Conservation (phyloP, 2,797 vertebrate species). For the Pyrrhura leucotis region DNA sequence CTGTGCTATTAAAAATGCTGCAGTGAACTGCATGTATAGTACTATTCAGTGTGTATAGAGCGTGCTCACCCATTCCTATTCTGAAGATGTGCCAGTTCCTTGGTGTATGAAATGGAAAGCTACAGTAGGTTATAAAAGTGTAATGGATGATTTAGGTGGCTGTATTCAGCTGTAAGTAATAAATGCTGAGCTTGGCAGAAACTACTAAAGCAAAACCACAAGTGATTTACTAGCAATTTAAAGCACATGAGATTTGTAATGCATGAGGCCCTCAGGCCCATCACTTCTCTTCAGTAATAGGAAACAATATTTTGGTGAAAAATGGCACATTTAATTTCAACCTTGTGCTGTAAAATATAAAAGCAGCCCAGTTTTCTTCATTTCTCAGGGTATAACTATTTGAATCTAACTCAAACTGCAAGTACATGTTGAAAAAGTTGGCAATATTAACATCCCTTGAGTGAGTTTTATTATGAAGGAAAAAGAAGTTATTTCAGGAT, state of each 20-base stretch:
- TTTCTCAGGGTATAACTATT: constrained; percentile 23
- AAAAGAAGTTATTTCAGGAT: background rate
- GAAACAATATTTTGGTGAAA: constrained; percentile 82
- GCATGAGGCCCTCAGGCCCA: constrained; percentile 77
- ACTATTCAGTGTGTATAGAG: background rate
- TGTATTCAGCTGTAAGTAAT: constrained; percentile 81
- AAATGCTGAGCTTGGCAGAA: constrained; percentile 87
- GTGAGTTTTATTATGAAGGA: constrained; percentile 13
- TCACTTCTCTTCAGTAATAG: constrained; percentile 77
- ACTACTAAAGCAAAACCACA: constrained; percentile 77
- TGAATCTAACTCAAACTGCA: constrained; percentile 41
- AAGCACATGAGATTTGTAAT: constrained; percentile 82
- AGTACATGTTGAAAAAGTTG: background rate
- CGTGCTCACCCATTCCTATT: constrained; percentile 55
- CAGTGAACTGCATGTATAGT: background rate
- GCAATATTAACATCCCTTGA: background rate
- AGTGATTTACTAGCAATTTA: constrained; percentile 85
- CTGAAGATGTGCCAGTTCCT: constrained; percentile 69
- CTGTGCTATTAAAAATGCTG: background rate
- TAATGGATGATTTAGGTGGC: constrained; percentile 85
- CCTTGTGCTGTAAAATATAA: constrained; percentile 70
- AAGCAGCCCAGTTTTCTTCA: constrained; percentile 47
- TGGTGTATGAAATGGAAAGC: constrained; percentile 74
- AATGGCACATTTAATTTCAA: constrained; percentile 80
- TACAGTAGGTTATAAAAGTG: constrained; percentile 81